Percentiles rank a stretch among this genome's conserved stretches.
phyloP scores from a whole-genome alignment of 1,140 invertebrate genomes.

The Panagrolaimus sp. region DNA sequence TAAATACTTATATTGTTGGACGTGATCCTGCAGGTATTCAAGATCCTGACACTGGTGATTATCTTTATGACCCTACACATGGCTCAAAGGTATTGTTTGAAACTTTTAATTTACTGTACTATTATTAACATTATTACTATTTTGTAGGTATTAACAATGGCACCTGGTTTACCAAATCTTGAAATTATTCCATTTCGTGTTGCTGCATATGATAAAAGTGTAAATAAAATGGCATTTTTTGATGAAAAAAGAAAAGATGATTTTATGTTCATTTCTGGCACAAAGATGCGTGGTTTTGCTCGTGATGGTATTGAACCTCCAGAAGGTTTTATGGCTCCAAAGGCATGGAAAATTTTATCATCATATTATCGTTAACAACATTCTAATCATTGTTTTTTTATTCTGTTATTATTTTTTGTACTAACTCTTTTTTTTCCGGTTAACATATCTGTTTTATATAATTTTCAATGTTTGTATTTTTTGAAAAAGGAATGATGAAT shows the following conservation, averaged over 20 bases:
- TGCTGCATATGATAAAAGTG: slow-evolving; percentile 84
- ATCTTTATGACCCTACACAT: slow-evolving; percentile 87
- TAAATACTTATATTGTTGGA: slow-evolving; percentile 97
- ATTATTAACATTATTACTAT: not conserved
- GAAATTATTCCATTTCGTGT: slow-evolving; percentile 96
- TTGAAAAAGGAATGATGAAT: too few species aligned
- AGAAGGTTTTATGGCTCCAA: slow-evolving; percentile 90
- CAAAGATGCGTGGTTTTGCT: slow-evolving; percentile 82
- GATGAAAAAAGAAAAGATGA: slow-evolving; percentile 73
- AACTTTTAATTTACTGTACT: too few species aligned
- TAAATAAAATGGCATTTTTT: slow-evolving; percentile 84
- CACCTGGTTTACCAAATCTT: slow-evolving; percentile 78
- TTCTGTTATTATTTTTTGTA: too few species aligned
- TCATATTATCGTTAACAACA: not conserved
- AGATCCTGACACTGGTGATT: slow-evolving; percentile 77
- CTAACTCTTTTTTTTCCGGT: too few species aligned
- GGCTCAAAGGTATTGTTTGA: slow-evolving; percentile 81
- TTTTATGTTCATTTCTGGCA: slow-evolving; percentile 96
- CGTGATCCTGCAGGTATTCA: slow-evolving; percentile 94
- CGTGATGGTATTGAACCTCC: slow-evolving; percentile 76
- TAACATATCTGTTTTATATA: too few species aligned
- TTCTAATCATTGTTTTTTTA: not conserved
- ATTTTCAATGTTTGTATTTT: too few species aligned
- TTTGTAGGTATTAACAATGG: slow-evolving; percentile 72
- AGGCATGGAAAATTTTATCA: slow-evolving; percentile 76